A percentile compares a stretch with the other conserved stretches of the same genome.
These are phyloP conservation scores for Pteropus alecto DNA, from an alignment of 2,113 vertebrate genomes.

Conservation along the genomic window DNA sequence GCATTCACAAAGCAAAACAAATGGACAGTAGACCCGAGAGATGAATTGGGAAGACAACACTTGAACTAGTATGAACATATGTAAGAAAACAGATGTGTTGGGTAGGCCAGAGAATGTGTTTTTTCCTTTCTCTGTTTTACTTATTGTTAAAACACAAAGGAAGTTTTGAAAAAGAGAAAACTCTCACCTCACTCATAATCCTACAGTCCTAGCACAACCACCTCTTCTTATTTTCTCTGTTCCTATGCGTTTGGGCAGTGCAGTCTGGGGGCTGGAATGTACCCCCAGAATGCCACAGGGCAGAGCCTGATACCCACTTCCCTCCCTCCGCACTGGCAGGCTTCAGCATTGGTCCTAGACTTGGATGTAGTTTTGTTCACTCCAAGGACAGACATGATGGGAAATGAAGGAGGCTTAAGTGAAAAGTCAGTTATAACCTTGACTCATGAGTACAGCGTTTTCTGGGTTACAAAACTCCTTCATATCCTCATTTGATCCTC, in stretches of 20 bases:
- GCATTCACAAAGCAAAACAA: background rate
- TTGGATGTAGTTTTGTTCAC: background rate
- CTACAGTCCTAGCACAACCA: too few relatives aligned
- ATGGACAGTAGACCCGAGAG: background rate
- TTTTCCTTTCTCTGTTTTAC: background rate
- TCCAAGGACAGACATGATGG: background rate
- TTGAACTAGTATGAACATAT: fast-evolving
- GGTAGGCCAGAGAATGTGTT: fast-evolving
- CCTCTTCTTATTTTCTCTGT: background rate
- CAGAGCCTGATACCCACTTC: background rate
- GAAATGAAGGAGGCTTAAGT: background rate
- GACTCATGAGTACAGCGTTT: background rate
- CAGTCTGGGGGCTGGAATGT: background rate
- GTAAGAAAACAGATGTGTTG: background rate
- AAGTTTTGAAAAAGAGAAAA: background rate
- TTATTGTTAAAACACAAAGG: background rate
- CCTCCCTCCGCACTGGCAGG: background rate
- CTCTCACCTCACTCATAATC: background rate
- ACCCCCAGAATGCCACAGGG: too few relatives aligned
- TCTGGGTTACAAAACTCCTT: background rate
- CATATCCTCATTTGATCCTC: background rate
- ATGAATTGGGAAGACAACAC: fast-evolving
- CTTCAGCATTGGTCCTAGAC: background rate
- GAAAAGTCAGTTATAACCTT: background rate
- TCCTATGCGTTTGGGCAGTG: too few relatives aligned